Evolutionary conservation across 64 coral and sea anemone species (phyloP).

Genomic region (Porites lutea): DNA sequence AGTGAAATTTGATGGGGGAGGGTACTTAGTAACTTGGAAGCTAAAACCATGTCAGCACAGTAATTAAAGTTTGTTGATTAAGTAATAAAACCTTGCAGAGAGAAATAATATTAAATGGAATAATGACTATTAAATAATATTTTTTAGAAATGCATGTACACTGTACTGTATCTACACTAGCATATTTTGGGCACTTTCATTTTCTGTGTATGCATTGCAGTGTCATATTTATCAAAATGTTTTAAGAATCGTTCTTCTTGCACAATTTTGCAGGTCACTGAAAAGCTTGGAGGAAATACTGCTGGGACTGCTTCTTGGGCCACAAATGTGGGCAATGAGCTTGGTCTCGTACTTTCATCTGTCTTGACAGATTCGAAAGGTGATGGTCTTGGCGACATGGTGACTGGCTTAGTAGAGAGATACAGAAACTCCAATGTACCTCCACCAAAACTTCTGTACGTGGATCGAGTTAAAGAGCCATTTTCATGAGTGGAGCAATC

Average conservation of each 20-base stretch:
- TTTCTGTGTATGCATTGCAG: no score
- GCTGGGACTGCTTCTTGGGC: slow-evolving; percentile 40
- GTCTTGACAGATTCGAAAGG: slow-evolving; percentile 48
- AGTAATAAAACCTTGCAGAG: no score
- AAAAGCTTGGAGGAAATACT: neutral
- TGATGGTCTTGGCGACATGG: slow-evolving; percentile 9
- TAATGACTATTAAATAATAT: no score
- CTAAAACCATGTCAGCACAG: no score
- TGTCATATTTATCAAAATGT: neutral
- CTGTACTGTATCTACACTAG: no score
- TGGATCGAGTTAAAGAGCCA: slow-evolving; percentile 18
- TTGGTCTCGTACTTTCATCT: slow-evolving; percentile 24
- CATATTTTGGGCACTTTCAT: no score
- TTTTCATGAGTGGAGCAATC: slow-evolving; percentile 2
- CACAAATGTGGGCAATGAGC: slow-evolving; percentile 75
- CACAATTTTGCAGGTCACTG: slow-evolving; percentile 5
- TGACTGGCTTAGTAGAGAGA: neutral
- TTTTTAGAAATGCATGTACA: no score
- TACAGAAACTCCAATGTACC: neutral
- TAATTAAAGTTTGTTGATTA: no score
- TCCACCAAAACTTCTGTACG: slow-evolving; percentile 32
- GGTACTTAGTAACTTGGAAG: no score
- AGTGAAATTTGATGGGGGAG: no score
- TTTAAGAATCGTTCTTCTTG: slow-evolving; percentile 45
- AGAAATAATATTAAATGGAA: no score